Conservation (phyloP, 2,888 invertebrate species). For the Axea sp. region DNA sequence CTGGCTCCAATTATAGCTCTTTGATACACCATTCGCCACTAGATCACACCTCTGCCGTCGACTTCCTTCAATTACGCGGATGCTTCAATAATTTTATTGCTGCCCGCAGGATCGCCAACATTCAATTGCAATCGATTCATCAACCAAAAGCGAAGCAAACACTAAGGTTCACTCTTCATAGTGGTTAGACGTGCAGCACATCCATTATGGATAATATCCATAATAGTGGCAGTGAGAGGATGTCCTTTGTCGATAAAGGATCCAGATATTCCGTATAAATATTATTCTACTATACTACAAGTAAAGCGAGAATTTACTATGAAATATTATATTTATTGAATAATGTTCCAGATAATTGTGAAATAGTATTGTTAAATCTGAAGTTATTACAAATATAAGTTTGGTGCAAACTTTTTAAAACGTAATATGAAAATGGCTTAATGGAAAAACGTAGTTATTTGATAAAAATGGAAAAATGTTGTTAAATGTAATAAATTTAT, state of each 20-base stretch:
- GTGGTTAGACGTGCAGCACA: constrained; percentile 9
- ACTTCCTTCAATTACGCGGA: constrained; percentile 54
- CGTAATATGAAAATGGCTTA: no score
- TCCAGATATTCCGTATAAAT: constrained; percentile 20
- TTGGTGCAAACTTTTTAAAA: no score
- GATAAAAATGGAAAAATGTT: no score
- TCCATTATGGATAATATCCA: constrained; percentile 46
- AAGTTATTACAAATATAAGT: no score
- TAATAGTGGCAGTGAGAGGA: constrained; percentile 9
- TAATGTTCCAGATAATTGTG: constrained; percentile 7
- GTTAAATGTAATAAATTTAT: no score
- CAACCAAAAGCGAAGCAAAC: constrained; percentile 29
- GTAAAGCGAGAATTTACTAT: not conserved
- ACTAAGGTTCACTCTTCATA: constrained; percentile 23
- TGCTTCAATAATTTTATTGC: constrained; percentile 66
- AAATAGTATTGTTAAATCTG: constrained; percentile 12
- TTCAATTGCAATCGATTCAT: constrained; percentile 55
- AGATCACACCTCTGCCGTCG: constrained; percentile 59
- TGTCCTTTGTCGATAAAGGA: constrained; percentile 25
- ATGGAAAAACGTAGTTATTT: no score
- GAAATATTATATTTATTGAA: constrained; percentile 30
- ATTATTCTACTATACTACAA: constrained; percentile 7
- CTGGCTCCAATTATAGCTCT: constrained; percentile 77
- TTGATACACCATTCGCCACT: constrained; percentile 72
- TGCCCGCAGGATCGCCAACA: constrained; percentile 54